A percentile compares a stretch with the other conserved stretches of the same genome.
Evolutionary conservation across 2,797 vertebrate species (phyloP).

Genomic region (Sebastes iracundus): DNA sequence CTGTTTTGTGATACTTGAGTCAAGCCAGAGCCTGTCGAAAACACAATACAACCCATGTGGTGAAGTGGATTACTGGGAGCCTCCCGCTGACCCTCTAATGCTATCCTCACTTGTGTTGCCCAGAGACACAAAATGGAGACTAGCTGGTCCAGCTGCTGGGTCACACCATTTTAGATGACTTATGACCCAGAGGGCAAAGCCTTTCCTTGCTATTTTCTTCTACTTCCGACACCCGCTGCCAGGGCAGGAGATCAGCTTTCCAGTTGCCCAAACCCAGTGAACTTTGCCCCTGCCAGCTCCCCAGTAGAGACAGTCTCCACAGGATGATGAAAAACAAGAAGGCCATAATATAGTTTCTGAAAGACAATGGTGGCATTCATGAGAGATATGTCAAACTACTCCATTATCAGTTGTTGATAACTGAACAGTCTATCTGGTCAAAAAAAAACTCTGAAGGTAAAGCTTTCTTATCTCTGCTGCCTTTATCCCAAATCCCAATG

Average conservation of each 20-base stretch:
- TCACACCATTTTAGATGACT: slow-evolving; percentile 58
- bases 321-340: neutral
- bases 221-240: slow-evolving; percentile 60
- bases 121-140: slow-evolving; percentile 9
- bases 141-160: slow-evolving; percentile 53
- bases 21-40: neutral
- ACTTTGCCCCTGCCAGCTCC: slow-evolving; percentile 45
- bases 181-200: slow-evolving; percentile 56
- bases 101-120: slow-evolving; percentile 9
- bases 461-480: neutral
- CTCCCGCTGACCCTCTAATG: slow-evolving; percentile 7
- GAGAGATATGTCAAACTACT: neutral
- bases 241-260: slow-evolving; percentile 54
- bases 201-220: slow-evolving; percentile 48
- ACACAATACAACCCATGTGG: neutral
- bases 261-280: slow-evolving; percentile 35
- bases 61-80: neutral
- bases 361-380: neutral
- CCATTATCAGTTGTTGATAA: neutral
- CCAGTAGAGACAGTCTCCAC: neutral
- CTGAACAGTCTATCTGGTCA: neutral
- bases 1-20: slow-evolving; percentile 1
- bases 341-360: neutral
- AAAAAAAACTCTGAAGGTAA: neutral
- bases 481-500: neutral